Evolutionary conservation across 2,888 invertebrate species (phyloP), one percentile per base, ranked within the genome.

Genomic region (Entomobrya multifasciata): DNA sequence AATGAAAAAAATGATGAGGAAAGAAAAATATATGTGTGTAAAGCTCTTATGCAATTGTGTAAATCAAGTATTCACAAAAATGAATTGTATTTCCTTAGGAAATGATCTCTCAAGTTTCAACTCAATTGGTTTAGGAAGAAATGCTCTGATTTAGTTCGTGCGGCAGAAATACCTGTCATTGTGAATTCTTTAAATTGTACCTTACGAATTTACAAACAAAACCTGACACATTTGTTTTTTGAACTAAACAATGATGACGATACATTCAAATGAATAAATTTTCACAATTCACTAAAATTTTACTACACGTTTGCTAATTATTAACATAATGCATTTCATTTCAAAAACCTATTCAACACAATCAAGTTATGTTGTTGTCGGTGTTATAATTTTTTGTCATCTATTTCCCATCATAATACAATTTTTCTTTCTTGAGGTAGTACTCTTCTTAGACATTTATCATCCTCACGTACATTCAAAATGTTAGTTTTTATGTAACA

Each of bases 321-420:
- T n/a, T n/a, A n/a, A n/a, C n/a, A n/a, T n/a, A n/a, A n/a, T n/a
- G n/a, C n/a, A n/a, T n/a, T n/a, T n/a, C n/a, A n/a, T n/a, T n/a
- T n/a, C n/a, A n/a, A n/a, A n/a, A n/a, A n/a, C n/a, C n/a, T n/a
- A n/a, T n/a, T n/a, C n/a, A n/a, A n/a, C n/a, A n/a, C n/a, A n/a
- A n/a, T n/a, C n/a, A n/a, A n/a, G n/a, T n/a, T n/a, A n/a, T n/a
- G n/a, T n/a, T 47, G 25, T 47, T 47, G 47, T 70, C 25, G 47
- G 15, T 60, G 17, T 52, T 55, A 44, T 70, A n/a, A 82, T 74
- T 72, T 74, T 82, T 82, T 82, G 82, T 74, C 74, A 57, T 74
- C 72, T 44, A 30, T 82, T 82, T 82, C 82, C 74, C 82, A 82
- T 74, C 41, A 74, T 22, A 36, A 36, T 36, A 47, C 17, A 13